Conservation (phyloP, 2,797 vertebrate species). For the Melopsittacus undulatus region DNA sequence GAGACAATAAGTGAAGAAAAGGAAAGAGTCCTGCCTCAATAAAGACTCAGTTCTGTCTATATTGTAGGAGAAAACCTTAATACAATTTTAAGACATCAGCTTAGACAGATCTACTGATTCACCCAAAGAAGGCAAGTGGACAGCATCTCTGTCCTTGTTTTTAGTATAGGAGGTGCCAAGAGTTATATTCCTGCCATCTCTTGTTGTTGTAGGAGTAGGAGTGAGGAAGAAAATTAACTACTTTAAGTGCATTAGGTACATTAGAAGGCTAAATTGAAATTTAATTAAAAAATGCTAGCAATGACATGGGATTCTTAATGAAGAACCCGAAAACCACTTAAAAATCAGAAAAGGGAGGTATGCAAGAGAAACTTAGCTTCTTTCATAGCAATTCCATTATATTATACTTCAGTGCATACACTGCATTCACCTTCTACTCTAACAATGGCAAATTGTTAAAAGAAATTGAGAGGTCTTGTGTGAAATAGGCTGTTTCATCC, state of each 20-base stretch:
- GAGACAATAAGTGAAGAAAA: neutral
- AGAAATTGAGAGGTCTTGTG: slow-evolving; percentile 41
- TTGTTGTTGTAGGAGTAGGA: neutral
- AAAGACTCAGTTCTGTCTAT: neutral
- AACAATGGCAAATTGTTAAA: slow-evolving; percentile 38
- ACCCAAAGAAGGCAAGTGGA: neutral
- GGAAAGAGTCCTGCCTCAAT: neutral
- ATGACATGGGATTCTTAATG: neutral
- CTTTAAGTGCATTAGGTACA: slow-evolving; percentile 1
- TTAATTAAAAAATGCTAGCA: slow-evolving; percentile 37
- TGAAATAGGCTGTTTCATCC: slow-evolving; percentile 72
- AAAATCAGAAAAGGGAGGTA: neutral
- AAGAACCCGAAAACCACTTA: neutral
- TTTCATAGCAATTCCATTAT: neutral
- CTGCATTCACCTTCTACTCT: slow-evolving; percentile 46
- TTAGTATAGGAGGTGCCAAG: slow-evolving; percentile 19
- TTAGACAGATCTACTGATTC: neutral
- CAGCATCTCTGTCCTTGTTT: neutral
- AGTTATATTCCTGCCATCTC: slow-evolving; percentile 32
- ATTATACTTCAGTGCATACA: slow-evolving; percentile 40
- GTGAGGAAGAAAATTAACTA: neutral
- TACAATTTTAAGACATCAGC: neutral
- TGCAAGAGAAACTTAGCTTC: neutral
- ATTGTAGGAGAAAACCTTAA: neutral
- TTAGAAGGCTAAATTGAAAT: slow-evolving; percentile 57